These are phyloP conservation scores for Frieseomelitta varia DNA, from an alignment of 1,140 invertebrate species.

Conservation along the genomic window DNA sequence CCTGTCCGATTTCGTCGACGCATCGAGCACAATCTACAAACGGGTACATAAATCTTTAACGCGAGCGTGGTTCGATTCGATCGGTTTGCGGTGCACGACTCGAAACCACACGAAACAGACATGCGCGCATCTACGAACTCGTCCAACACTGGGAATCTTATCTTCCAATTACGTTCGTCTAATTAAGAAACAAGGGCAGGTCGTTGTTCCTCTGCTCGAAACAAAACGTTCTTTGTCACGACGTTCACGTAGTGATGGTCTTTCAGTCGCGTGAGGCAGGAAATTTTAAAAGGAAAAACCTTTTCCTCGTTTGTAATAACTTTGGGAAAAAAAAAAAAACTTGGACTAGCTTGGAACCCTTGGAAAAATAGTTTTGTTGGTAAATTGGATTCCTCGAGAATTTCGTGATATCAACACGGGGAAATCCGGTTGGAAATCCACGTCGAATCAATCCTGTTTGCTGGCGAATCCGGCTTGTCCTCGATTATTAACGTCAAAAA, in stretches of 20 bases:
- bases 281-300: not conserved
- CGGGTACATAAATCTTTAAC: not conserved
- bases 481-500: conserved; percentile 9
- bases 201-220: not conserved
- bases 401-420: conserved; percentile 9
- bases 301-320: not conserved
- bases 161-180: conserved; percentile 32
- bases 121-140: conserved; percentile 22
- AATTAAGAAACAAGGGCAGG: conserved; percentile 25
- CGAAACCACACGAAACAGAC: conserved; percentile 1
- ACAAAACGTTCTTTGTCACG: not conserved
- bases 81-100: conserved; percentile 33
- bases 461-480: not conserved
- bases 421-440: not conserved
- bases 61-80: conserved; percentile 33
- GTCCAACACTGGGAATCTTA: conserved; percentile 48
- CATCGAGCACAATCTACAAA: not conserved
- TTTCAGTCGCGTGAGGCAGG: not conserved
- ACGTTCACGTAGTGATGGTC: not conserved
- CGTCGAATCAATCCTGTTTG: not conserved
- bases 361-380: not conserved
- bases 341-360: no score
- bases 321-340: no score
- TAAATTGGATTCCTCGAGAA: conserved; percentile 26
- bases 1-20: not conserved